Conservation (phyloP, 2,113 vertebrate genomes). For the Oreamnos americanus region DNA sequence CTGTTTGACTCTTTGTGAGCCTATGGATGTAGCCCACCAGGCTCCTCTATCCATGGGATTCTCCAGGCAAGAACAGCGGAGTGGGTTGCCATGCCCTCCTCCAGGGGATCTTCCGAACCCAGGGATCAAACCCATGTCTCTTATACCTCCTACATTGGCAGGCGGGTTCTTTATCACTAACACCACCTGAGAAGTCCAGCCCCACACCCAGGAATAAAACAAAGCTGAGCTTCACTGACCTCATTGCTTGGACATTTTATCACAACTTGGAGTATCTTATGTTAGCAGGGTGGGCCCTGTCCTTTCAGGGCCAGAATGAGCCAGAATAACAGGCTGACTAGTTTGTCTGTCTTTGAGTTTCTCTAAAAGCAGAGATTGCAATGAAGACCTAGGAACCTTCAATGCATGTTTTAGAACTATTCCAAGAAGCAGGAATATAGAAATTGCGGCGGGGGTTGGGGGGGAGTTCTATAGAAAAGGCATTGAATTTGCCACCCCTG, state of each 20-base stretch:
- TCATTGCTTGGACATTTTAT: not conserved
- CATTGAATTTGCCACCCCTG: not conserved
- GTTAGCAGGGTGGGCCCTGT: not conserved
- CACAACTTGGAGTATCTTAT: not conserved
- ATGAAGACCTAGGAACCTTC: not conserved
- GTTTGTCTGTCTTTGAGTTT: not conserved
- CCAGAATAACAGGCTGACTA: not conserved
- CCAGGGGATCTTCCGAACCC: not conserved
- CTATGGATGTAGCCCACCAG: not conserved
- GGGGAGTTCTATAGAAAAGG: not conserved
- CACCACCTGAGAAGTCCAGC: not conserved
- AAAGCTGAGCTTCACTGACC: not conserved
- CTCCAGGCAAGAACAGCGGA: not conserved
- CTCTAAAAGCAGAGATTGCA: not conserved
- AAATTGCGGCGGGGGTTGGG: fast-evolving
- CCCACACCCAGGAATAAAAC: not conserved
- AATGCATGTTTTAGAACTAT: not conserved
- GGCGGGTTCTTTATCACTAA: not conserved
- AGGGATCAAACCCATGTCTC: not conserved
- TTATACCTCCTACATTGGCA: not conserved
- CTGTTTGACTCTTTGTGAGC: not conserved
- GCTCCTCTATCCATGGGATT: not conserved
- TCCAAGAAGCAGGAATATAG: not conserved
- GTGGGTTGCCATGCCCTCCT: not conserved
- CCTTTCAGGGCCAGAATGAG: not conserved